These are phyloP conservation scores for Electrophaes corylata DNA, from an alignment of 2,888 invertebrate genomes.

Conservation along the genomic window DNA sequence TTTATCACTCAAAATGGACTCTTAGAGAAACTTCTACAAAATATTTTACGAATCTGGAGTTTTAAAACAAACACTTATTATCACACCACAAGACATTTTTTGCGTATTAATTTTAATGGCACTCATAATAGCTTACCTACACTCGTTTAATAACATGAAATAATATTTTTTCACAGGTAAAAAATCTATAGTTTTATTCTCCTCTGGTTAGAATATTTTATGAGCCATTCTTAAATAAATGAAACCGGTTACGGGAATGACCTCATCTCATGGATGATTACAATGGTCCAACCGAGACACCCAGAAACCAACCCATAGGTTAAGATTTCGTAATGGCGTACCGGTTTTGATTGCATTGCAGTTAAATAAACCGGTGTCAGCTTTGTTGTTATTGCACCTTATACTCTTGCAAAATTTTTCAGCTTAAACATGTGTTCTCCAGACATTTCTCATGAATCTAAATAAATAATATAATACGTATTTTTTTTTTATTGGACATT, in stretches of 20 bases:
- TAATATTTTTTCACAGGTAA: background rate
- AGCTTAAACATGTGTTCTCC: background rate
- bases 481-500: too few relatives aligned
- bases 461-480: too few relatives aligned
- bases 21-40: background rate
- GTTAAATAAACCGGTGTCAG: constrained; percentile 21
- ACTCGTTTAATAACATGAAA: background rate
- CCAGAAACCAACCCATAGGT: constrained; percentile 37
- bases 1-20: constrained; percentile 42
- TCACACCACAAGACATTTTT: background rate
- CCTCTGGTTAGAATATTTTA: background rate
- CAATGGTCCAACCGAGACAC: constrained; percentile 43
- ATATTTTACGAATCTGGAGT: background rate
- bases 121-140: background rate
- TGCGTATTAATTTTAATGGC: background rate
- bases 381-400: background rate
- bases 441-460: too few relatives aligned
- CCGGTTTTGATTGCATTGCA: constrained; percentile 35
- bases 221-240: constrained; percentile 32
- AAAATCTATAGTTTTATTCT: background rate
- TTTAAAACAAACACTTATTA: background rate
- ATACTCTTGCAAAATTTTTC: background rate
- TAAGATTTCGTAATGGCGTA: constrained; percentile 21
- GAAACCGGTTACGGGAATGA: constrained; percentile 68
- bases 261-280: constrained; percentile 64